Percentiles rank a stretch among this genome's conserved stretches.
Evolutionary conservation across 2,797 vertebrate genomes (phyloP).

Genomic region (Sebastes kiyomatsui): DNA sequence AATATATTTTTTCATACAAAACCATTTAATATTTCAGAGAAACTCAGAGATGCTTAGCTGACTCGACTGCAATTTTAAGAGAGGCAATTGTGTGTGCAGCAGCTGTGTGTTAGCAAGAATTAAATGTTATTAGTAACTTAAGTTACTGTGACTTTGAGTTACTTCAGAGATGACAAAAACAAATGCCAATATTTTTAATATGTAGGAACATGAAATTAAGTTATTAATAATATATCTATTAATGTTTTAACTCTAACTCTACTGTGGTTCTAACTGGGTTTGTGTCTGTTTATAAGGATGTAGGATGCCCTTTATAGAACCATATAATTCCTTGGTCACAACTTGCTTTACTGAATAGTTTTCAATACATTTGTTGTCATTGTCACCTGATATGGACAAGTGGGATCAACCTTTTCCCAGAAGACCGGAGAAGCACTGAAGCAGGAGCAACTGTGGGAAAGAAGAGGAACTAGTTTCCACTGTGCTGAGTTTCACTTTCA

Average conservation of each 20-base stretch:
- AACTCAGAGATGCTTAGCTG: background rate
- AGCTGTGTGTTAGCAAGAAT: background rate
- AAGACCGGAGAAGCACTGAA: slow-evolving; percentile 73
- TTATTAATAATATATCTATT: no score
- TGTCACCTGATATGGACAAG: slow-evolving; percentile 86
- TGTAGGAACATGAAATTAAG: background rate
- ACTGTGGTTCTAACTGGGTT: background rate
- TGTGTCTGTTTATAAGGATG: background rate
- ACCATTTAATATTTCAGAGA: background rate
- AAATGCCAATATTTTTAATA: no score
- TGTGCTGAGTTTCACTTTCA: slow-evolving; percentile 63
- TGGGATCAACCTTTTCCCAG: slow-evolving; percentile 85
- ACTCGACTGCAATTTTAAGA: no score
- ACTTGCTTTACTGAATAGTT: background rate
- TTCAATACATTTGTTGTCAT: background rate
- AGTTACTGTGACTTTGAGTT: background rate
- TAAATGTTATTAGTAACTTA: background rate
- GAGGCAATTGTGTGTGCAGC: no score
- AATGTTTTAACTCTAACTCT: background rate
- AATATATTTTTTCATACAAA: background rate
- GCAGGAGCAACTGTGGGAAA: slow-evolving; percentile 51
- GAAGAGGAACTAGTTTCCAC: background rate
- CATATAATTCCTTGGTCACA: background rate
- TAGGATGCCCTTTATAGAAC: fast-evolving
- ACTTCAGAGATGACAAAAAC: background rate